Base-by-base conservation (phyloP, 2,797 vertebrate genomes). In the Clarias pachynema region DNA sequence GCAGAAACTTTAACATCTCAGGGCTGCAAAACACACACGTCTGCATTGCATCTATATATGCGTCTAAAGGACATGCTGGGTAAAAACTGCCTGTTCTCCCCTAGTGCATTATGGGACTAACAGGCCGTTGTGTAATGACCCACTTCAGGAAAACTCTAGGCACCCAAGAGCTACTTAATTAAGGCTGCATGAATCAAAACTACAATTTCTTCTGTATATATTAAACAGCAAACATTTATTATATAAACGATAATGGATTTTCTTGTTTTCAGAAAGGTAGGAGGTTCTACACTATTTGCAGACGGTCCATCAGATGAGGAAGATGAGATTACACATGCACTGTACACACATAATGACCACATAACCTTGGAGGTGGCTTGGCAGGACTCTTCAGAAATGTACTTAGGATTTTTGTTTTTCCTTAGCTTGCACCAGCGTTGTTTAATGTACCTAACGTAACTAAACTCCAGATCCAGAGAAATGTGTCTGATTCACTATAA, bases 1-100 rank as follows among this genome's bases (percentile, higher is more conserved):
- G 60, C 78, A 65, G 37, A 80, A 65, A 49, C 60, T 49, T 65
- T 40, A 80, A 24, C 57, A 40, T 37, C 77, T 49, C 60, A 65
- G 15, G 65, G 60, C 59, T 65, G 78, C n/a, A 40, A 26, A 44
- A 63, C 40, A 62, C 40, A 62, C 57, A 63, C 5, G 59, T 79
- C 59, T n/a, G 34, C 14, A 8, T 18, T 40, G 31, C 31, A 10
- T 69, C 18, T 37, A n/a, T 40, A n/a, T 75, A 56, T 10, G 16
- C 15, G 24, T 44, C 22, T 49, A 26, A 65, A 65, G 37, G 78
- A 65, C 9, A 5, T 65, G 40, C 62, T 24, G 1, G 24, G 20
- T 22, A 34, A 59, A 75, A 59, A 62, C 57, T 37, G 49, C 49
- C 9, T 20, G 20, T 37, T 31, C 12, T 34, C 37, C 56, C 20